phyloP scores from a whole-genome alignment of 2,888 invertebrate genomes.

The Amblyjoppa proteus region DNA sequence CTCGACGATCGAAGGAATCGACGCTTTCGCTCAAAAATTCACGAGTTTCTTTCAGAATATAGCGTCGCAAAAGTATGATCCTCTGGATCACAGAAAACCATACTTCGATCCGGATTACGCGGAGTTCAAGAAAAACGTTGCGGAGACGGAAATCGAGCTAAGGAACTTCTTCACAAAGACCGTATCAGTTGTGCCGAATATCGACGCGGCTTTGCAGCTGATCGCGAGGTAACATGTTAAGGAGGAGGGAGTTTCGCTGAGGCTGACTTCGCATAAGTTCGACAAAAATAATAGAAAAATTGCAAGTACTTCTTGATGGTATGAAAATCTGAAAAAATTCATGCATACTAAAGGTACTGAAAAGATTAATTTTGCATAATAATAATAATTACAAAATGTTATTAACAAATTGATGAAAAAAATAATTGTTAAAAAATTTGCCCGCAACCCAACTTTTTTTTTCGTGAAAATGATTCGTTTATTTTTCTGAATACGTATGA shows the following conservation, averaged over 20 bases:
- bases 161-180: conserved; percentile 90
- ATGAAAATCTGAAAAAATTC: too few relatives aligned
- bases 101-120: conserved; percentile 93
- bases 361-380: too few relatives aligned
- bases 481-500: too few relatives aligned
- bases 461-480: too few relatives aligned
- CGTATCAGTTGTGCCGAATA: conserved; percentile 81
- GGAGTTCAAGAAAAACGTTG: conserved; percentile 89
- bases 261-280: too few relatives aligned
- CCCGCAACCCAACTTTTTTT: too few relatives aligned
- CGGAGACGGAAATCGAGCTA: conserved; percentile 90
- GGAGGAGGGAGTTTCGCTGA: not conserved
- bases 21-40: conserved; percentile 90
- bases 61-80: conserved; percentile 91
- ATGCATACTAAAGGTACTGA: too few relatives aligned
- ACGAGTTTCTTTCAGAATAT: conserved; percentile 89
- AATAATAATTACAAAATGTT: too few relatives aligned
- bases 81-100: conserved; percentile 91
- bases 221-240: conserved; percentile 80
- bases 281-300: too few relatives aligned
- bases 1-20: conserved; percentile 93
- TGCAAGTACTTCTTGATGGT: too few relatives aligned
- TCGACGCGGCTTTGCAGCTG: conserved; percentile 83
- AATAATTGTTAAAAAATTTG: too few relatives aligned
- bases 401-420: too few relatives aligned